Evolutionary conservation across 2,113 vertebrate genomes (phyloP).

Genomic region (Prionailurus bengalensis): DNA sequence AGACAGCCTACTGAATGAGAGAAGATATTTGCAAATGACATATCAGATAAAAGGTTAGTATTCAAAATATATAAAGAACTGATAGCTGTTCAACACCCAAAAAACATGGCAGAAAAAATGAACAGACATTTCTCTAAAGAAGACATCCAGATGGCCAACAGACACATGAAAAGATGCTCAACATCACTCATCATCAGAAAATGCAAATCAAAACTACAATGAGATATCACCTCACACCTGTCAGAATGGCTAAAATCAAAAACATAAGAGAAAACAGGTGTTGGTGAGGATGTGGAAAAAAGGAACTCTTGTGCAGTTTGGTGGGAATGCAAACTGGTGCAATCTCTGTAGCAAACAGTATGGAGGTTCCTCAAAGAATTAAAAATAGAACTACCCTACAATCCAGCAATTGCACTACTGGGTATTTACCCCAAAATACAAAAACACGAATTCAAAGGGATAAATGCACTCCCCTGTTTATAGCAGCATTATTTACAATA

Average conservation of each 20-base stretch:
- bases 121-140: neutral
- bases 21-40: neutral
- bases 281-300: neutral
- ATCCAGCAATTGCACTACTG: neutral
- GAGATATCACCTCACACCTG: neutral
- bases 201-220: neutral
- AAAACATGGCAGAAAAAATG: neutral
- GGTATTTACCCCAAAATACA: neutral
- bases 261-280: neutral
- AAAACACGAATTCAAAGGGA: neutral
- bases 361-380: neutral
- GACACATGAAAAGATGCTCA: neutral
- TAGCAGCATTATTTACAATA: neutral
- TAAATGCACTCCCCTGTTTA: neutral
- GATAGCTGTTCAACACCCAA: neutral
- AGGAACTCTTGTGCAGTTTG: neutral
- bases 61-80: neutral
- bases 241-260: neutral
- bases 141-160: neutral
- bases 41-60: neutral
- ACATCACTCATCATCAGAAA: neutral
- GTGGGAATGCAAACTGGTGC: neutral
- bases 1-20: neutral
- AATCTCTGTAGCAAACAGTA: neutral
- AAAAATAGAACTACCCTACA: neutral